Conservation (phyloP, 2,888 invertebrate species). For the Aphidius colemani region DNA sequence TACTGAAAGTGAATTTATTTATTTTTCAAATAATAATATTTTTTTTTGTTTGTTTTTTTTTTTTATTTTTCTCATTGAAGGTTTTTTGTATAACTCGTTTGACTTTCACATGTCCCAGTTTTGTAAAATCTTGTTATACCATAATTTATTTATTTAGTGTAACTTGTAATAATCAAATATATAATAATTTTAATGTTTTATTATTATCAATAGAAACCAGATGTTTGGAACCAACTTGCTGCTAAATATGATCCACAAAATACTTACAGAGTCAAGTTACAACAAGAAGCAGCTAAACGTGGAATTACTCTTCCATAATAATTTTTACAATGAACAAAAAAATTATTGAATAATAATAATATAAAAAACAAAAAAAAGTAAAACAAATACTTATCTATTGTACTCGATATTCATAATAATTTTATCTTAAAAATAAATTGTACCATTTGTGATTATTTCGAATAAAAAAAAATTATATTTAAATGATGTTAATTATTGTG, state of each 20-base stretch:
- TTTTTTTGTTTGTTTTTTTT: no score
- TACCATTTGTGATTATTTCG: no score
- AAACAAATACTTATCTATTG: no score
- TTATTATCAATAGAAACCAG: slow-evolving; percentile 50
- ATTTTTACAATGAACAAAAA: no score
- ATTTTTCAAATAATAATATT: slow-evolving; percentile 22
- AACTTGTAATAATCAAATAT: background rate
- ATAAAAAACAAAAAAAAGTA: no score
- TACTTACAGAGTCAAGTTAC: slow-evolving; percentile 69
- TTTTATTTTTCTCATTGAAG: slow-evolving; percentile 6
- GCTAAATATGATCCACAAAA: slow-evolving; percentile 73
- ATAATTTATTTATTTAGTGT: background rate
- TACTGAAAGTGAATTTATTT: slow-evolving; percentile 4
- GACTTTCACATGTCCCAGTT: slow-evolving; percentile 29
- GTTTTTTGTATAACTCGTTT: slow-evolving; percentile 10
- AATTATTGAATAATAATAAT: no score
- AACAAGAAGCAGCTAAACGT: slow-evolving; percentile 60
- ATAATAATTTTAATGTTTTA: slow-evolving; percentile 13
- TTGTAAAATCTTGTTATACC: background rate
- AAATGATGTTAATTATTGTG: no score
- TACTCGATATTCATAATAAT: no score
- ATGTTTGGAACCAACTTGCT: slow-evolving; percentile 69
- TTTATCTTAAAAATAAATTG: no score
- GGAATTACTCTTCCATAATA: slow-evolving; percentile 46
- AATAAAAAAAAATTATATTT: no score